Evolutionary conservation across 2,113 vertebrate species (phyloP).

Genomic region (Calypte anna): DNA sequence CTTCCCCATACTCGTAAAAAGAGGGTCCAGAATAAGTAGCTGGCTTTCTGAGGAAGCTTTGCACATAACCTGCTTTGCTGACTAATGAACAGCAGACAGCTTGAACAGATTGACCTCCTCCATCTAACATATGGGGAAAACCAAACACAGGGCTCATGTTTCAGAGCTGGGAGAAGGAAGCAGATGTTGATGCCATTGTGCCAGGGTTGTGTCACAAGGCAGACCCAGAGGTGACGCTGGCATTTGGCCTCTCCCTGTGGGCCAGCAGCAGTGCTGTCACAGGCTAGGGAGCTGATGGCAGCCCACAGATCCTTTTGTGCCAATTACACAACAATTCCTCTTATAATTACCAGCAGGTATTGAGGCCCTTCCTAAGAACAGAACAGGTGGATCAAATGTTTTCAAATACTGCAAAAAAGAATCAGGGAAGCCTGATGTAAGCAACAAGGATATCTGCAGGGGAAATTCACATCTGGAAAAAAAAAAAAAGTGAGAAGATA

Average conservation of each 20-base stretch:
- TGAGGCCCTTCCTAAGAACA: neutral
- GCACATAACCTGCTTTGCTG: rapidly evolving
- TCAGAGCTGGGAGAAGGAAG: neutral
- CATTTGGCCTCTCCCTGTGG: rapidly evolving
- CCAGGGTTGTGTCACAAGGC: neutral
- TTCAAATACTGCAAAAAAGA: neutral
- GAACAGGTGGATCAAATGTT: neutral
- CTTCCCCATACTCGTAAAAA: neutral
- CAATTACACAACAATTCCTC: neutral
- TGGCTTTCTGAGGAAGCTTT: neutral
- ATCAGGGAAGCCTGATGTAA: neutral
- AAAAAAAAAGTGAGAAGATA: neutral
- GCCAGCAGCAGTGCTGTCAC: neutral
- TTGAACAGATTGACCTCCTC: neutral
- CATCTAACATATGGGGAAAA: neutral
- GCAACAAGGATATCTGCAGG: neutral
- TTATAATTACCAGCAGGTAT: neutral
- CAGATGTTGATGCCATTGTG: rapidly evolving
- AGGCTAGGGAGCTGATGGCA: neutral
- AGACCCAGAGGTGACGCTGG: neutral
- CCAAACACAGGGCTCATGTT: rapidly evolving
- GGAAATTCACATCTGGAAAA: neutral
- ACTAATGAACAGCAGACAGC: neutral
- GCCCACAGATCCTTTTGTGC: neutral
- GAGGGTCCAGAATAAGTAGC: neutral